A percentile compares a stretch with the other conserved stretches of the same genome.
Conservation (phyloP, 2,888 invertebrate genomes). For the Epirrita christyi region DNA sequence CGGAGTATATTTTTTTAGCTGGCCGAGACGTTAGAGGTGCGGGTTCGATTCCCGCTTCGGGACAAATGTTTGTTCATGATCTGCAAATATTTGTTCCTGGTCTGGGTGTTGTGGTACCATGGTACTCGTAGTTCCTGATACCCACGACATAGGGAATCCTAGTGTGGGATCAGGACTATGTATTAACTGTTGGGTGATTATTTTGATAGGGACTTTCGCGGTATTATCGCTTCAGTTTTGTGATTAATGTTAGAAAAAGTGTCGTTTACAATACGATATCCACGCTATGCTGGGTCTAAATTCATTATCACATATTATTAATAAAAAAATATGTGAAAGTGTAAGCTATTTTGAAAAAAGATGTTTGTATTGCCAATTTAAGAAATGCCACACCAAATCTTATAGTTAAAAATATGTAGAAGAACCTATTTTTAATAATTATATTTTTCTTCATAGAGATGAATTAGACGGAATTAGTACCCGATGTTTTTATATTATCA, state of each 20-base stretch:
- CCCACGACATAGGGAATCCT: too few relatives aligned
- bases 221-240: conserved; percentile 25
- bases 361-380: conserved; percentile 32
- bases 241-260: conserved; percentile 7
- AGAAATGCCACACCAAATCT: conserved; percentile 30
- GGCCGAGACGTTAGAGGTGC: too few relatives aligned
- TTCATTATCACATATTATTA: neutral
- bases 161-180: too few relatives aligned
- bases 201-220: conserved; percentile 12
- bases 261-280: conserved; percentile 2
- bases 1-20: too few relatives aligned
- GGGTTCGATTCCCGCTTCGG: too few relatives aligned
- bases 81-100: too few relatives aligned
- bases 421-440: conserved; percentile 27
- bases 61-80: too few relatives aligned
- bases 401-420: conserved; percentile 20
- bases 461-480: neutral
- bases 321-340: conserved; percentile 1
- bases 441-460: conserved; percentile 19
- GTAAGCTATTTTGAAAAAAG: conserved; percentile 15
- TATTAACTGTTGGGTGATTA: too few relatives aligned
- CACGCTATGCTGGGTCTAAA: neutral
- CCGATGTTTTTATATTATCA: conserved; percentile 9
- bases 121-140: too few relatives aligned
- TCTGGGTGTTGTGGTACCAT: too few relatives aligned